Percentiles rank a stretch among this genome's conserved stretches.
These are phyloP conservation scores for Azorinus chamasolen DNA, from an alignment of 2,888 invertebrate species.

Conservation along the genomic window DNA sequence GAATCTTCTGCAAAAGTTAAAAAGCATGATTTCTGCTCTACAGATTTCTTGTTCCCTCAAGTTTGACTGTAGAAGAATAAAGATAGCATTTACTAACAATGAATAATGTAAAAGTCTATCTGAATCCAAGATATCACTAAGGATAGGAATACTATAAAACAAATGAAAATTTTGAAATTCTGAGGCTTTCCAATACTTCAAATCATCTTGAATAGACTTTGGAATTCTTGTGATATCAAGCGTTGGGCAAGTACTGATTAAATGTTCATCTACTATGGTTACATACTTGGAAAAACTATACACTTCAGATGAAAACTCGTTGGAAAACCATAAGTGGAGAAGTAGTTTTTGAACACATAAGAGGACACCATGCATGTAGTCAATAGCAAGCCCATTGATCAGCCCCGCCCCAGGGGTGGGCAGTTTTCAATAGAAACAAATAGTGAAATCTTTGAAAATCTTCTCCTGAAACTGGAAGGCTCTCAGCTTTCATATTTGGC, in stretches of 20 bases:
- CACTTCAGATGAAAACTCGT: slow-evolving; percentile 6
- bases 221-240: slow-evolving; percentile 34
- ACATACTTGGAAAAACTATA: slow-evolving; percentile 18
- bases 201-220: slow-evolving; percentile 28
- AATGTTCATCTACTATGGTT: slow-evolving; percentile 11
- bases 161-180: slow-evolving; percentile 39
- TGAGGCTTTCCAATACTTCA: slow-evolving; percentile 45
- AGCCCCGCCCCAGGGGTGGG: no score
- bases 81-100: slow-evolving; percentile 29
- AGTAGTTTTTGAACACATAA: slow-evolving; percentile 41
- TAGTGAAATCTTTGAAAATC: no score
- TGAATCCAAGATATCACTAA: slow-evolving; percentile 20
- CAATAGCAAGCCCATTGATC: slow-evolving; percentile 45
- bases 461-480: no score
- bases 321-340: slow-evolving; percentile 44
- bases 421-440: no score
- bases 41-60: slow-evolving; percentile 10
- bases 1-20: slow-evolving; percentile 19
- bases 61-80: slow-evolving; percentile 18
- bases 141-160: slow-evolving; percentile 23
- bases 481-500: no score
- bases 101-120: slow-evolving; percentile 30
- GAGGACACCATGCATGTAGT: no score
- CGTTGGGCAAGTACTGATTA: slow-evolving; percentile 20
- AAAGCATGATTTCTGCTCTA: slow-evolving; percentile 15